Percentiles rank a stretch among this genome's conserved stretches.
phyloP scores from a whole-genome alignment of 1,140 invertebrate species.

The Caenorhabditis briggsae region DNA sequence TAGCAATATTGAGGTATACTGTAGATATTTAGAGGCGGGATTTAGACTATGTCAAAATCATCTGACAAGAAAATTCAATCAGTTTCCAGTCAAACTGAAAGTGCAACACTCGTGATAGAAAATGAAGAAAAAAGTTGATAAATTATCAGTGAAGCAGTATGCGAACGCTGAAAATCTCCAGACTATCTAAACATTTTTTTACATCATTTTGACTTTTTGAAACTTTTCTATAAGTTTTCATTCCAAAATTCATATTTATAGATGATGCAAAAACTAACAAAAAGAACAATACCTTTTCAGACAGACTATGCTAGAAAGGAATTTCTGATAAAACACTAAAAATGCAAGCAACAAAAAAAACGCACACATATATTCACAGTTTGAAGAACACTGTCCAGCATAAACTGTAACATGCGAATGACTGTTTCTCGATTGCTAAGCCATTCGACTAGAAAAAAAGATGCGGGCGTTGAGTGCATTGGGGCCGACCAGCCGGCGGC shows the following conservation, averaged over 20 bases:
- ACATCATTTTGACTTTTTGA: too few relatives aligned
- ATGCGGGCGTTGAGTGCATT: constrained; percentile 20
- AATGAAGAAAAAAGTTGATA: background rate
- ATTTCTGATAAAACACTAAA: too few relatives aligned
- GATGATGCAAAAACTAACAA: too few relatives aligned
- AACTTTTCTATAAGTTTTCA: too few relatives aligned
- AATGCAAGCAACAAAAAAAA: background rate
- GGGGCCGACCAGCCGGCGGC: constrained; percentile 1
- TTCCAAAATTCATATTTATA: too few relatives aligned
- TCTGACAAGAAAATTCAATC: background rate
- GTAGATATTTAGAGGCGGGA: too few relatives aligned
- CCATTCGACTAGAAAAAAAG: constrained; percentile 27
- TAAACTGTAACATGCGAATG: constrained; percentile 15
- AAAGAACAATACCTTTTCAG: too few relatives aligned
- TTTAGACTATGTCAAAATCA: background rate
- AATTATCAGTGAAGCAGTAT: constrained; percentile 40
- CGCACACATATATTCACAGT: background rate
- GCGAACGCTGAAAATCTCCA: background rate
- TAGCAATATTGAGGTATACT: too few relatives aligned
- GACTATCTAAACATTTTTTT: background rate
- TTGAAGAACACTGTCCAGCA: background rate
- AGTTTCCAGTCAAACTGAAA: background rate
- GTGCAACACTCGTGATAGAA: background rate
- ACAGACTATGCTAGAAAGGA: too few relatives aligned
- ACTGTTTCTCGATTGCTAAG: constrained; percentile 40